Base-by-base conservation (phyloP, 2,888 invertebrate species). In the Chelonus formosanus region DNA sequence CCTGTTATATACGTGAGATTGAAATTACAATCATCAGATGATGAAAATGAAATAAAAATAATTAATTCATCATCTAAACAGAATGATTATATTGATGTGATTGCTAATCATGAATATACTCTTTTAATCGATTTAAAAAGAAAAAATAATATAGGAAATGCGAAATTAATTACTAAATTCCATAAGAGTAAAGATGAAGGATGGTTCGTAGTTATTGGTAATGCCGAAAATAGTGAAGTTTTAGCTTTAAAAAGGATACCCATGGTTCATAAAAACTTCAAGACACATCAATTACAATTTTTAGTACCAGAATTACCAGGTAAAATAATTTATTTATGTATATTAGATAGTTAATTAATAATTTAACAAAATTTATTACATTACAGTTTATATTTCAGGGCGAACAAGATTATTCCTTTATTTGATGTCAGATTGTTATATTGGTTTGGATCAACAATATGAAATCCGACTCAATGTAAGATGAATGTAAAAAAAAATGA, bases 111-210 rank as follows among this genome's bases (percentile, higher is more conserved):
- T 86, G 92, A 92, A 80, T 95, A 93, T 83, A 90, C 90, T 0
- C 80, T 94, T 8, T 82, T 87, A 8, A 84, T 93, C 3, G 86
- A 86, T 40, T 83, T 88, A 74, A 84, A 82, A 44, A 87, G 89
- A 45, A 86, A 87, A 77, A 87, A 88, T 55, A 84, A 85, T 44
- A 85, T 87, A 60, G 84, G 86, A 1, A 88, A 86, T 76, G 86
- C 86, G 74, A 93, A 92, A n/a, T 86, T 91, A 69, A 91, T 95
- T 68, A 93, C 95, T 0, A 90, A 91, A 69, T 98, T 96, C 86
- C 91, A 95, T 2, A 97, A 97, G 82, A 91, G 92, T 45, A 98
- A 98, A 85, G 95, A 94, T 79, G 98, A 98, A 82, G 95, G 96
- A 64, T 99, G 98, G 98, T 92, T 98, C 84, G 80, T 97, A 2